Base-by-base conservation (phyloP, 2,797 vertebrate species). In the Mormyrops boulengeri region DNA sequence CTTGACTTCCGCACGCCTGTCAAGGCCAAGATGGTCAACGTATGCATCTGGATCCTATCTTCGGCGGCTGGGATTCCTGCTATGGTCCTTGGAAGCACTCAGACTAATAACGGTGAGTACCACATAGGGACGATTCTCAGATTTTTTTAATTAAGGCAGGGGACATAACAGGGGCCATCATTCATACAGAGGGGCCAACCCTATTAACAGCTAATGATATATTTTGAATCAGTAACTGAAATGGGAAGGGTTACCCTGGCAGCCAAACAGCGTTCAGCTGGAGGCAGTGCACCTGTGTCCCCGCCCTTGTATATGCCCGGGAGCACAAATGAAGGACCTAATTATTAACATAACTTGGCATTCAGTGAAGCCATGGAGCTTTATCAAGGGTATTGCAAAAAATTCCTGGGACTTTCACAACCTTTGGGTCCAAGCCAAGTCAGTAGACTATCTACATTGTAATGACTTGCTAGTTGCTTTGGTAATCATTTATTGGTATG, bases 11-110 rank as follows among this genome's bases (percentile, higher is more conserved):
- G 98, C 57, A 99, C 98, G 0, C 98, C 98, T 0, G 92, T 97
- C 88, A 99, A 99, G 91, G 98, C 98, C 9, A 99, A 99, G 94
- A 95, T 97, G 91, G 98, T 99, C 93, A 99, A 99, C 17, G 97
- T 99, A 90, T 98, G 97, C 90, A 99, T 99, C 93, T 99, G 98
- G 98, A 95, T 99, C 0, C 92, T 99, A 90, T 99, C 98, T 6
- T 99, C 98, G 0, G 97, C 97, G 0, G 97, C 98, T 5, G 98
- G 98, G 60, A 97, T 99, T 92, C 98, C 98, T 8, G 98, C 97
- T 0, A 97, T 99, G 88, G 93, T 99, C 47, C 96, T 99, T 82
- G 98, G 98, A 11, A 98, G 98, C 49, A 99, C 98, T 17, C 97
- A 98, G 93, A 96, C 97, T 12, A 97, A 97, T 91, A 97, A 97